phyloP scores from a whole-genome alignment of 2,113 vertebrate genomes.

The Xiphophorus hellerii region DNA sequence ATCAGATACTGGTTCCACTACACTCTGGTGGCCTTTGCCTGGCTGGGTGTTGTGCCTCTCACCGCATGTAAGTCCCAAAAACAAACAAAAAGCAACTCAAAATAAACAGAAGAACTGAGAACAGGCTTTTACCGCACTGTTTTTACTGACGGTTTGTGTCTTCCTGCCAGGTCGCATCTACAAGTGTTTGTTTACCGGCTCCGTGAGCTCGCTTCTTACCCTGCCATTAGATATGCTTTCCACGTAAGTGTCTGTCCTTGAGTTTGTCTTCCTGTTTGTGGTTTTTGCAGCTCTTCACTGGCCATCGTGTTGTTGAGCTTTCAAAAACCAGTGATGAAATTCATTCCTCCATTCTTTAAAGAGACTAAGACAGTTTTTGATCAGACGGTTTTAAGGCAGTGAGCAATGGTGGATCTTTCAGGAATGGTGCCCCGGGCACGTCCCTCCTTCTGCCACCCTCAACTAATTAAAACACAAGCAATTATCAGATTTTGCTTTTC shows the following conservation, averaged over 20 bases:
- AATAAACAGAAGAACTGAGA: background rate
- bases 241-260: constrained; percentile 85
- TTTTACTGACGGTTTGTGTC: constrained; percentile 13
- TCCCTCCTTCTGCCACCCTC: no score
- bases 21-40: constrained; percentile 98
- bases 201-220: constrained; percentile 97
- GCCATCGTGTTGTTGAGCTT: background rate
- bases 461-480: no score
- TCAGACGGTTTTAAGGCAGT: background rate
- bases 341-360: background rate
- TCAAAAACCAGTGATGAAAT: background rate
- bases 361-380: background rate
- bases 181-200: constrained; percentile 99
- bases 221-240: constrained; percentile 97
- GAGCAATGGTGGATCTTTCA: no score
- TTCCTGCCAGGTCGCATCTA: constrained; percentile 91
- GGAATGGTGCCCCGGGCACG: no score
- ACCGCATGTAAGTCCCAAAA: constrained; percentile 91
- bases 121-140: background rate
- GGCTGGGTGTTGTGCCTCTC: constrained; percentile 97
- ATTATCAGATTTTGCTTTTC: no score
- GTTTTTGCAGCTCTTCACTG: background rate
- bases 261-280: background rate
- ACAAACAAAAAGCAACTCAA: background rate
- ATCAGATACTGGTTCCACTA: constrained; percentile 99